Base-by-base conservation (phyloP, 2,113 vertebrate species). In the Lagopus leucura region DNA sequence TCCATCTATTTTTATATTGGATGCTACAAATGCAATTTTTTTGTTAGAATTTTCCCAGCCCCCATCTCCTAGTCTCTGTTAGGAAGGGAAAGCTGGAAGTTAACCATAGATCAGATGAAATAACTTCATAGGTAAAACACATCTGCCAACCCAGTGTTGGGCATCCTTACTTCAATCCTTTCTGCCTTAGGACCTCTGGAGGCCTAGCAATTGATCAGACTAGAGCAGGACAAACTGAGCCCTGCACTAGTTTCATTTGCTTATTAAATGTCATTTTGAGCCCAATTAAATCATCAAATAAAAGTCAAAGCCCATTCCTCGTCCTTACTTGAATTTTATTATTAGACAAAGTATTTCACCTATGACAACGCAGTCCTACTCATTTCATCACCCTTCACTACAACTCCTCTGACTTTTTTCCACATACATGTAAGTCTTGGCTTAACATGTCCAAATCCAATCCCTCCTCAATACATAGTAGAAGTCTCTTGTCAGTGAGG, bases 361-460 rank as follows among this genome's bases (percentile, higher is more conserved):
- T 80, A 1, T 28, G 61, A 18, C 34, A 64, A 50, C 1, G 7
- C 64, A 85, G 15, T 63, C 0, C 0, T 11, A 19, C 8, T 84
- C 58, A 20, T 8, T 40, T 7, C 22, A 21, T 43, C 2, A 1
- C 11, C 32, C 38, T 82, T 79, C 48, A 48, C 50, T 69, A n/a
- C 45, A 80, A 2, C 27, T 65, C 25, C 14, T 83, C 34, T 58
- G 28, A 32, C 45, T 85, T 82, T 30, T 66, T 40, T 69, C 24
- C 66, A 25, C 50, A 79, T 28, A 2, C 19, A 38, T 15, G 12
- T 50, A 85, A 89, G 18, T 22, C 54, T 48, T 70, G 71, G 34
- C 36, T 65, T 77, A 89, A 74, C 21, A 8, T 12, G 16, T 90
- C 67, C 60, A 88, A 40, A 80, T 13, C 19, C 82, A 86, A 54